Evolutionary conservation across 2,797 vertebrate species (phyloP), one percentile per base, ranked within the genome.

Genomic region (Scyliorhinus canicula): DNA sequence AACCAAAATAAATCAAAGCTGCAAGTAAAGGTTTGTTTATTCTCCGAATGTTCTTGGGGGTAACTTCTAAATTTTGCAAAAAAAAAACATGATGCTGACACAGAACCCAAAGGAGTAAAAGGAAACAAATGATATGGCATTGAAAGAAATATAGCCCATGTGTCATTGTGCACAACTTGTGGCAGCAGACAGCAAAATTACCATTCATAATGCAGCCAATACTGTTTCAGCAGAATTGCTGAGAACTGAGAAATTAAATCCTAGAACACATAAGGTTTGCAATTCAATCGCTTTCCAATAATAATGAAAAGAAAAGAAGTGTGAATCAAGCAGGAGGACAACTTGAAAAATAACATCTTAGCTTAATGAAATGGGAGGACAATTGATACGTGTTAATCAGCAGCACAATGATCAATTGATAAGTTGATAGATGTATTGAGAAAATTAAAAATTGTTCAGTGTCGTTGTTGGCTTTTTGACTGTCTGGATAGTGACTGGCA

Each of bases 231-330:
- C 65, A 96, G 96, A 69, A n/a, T 86, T 95, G 16, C 95, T 93
- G 5, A 96, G 96, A 96, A 96, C 96, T 96, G 95, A 95, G 95
- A 96, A 96, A 96, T 95, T 96, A 95, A 96, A 96, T 96, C 96
- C 95, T 96, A 96, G 96, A 95, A 96, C 95, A 95, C n/a, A 7
- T 21, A 94, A 94, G 4, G 47, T 74, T 69, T 35, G 63, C 65
- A 93, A 94, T 94, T 94, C 35, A 94, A 94, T 55, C 52, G 67
- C 44, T 94, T n/a, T 74, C 96, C 86, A 96, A 95, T 96, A 96
- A 97, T 96, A 96, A 95, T 95, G 95, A 95, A 31, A 63, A 86
- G 95, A 93, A 95, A 69, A 91, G 52, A 95, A 96, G 95, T 95
- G 95, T 95, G 96, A 95, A 93, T 96, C 82, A 96, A 84, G n/a